Base-by-base conservation (phyloP, 2,113 vertebrate species). In the Gasterosteus nipponicus region DNA sequence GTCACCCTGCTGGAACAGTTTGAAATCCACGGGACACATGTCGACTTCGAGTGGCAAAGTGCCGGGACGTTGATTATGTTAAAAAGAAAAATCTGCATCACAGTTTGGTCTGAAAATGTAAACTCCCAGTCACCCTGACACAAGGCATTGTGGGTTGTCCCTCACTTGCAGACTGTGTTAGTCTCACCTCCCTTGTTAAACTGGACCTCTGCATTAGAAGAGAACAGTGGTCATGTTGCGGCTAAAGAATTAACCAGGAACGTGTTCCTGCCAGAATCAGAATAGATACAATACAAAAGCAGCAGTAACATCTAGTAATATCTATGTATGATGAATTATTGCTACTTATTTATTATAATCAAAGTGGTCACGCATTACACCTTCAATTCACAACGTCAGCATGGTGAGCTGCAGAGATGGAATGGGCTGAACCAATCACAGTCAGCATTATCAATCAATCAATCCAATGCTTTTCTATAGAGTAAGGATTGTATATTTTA, bases 31-130 rank as follows among this genome's bases (percentile, higher is more conserved):
- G 22, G 64, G 75, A 35, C 22, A 72, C 71, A 56, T 46, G 60
- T 29, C 57, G 60, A 64, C 59, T 38, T 26, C 4, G 11, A 44
- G 65, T 29, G n/a, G 39, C 44, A 56, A 39, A 64, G 46, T 51
- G 41, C 51, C 57, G 39, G 42, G 57, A 74, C 61, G 39, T 75
- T 73, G 53, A 64, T 70, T 70, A 44, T 71, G 66, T 71, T 41
- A 82, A 19, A 58, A 47, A n/a, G 33, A 15, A 63, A 64, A 69
- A 70, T 41, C 35, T 39, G 41, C 10, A 12, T 22, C 22, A 26
- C 15, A 58, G 67, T 78, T 31, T 65, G 59, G 15, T 33, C n/a
- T 59, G 6, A 3, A n/a, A 42, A 57, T 14, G 16, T 15, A 58
- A 47, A 35, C 5, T 62, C 38, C 1, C 6, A 29, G 12, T 58